A percentile compares a stretch with the other conserved stretches of the same genome.
phyloP scores from a whole-genome alignment of 2,113 vertebrate species.

The Cheilinus undulatus region DNA sequence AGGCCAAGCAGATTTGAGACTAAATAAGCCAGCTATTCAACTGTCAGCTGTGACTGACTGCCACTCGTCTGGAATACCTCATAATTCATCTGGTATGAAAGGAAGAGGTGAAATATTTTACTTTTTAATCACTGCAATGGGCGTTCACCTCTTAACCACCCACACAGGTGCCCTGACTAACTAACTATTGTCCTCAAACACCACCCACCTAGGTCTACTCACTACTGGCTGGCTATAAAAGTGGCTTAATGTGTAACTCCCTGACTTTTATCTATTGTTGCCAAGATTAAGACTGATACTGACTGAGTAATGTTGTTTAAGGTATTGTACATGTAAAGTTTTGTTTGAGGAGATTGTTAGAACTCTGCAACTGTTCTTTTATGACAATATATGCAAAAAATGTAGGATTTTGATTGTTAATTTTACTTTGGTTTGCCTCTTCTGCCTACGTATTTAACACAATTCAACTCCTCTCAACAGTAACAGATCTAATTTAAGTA shows the following conservation, averaged over 20 bases:
- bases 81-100: conserved; percentile 65
- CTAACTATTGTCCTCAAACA: conserved; percentile 43
- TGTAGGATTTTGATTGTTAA: neutral
- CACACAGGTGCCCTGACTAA: conserved; percentile 59
- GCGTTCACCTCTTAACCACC: conserved; percentile 73
- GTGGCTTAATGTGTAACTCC: conserved; percentile 70
- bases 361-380: neutral
- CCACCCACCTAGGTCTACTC: conserved; percentile 49
- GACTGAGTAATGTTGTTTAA: neutral
- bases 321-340: too few species aligned
- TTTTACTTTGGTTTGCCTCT: neutral
- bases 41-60: conserved; percentile 71
- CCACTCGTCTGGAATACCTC: conserved; percentile 54
- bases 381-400: neutral
- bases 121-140: conserved; percentile 48
- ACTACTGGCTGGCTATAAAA: conserved; percentile 57
- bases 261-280: conserved; percentile 43
- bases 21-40: conserved; percentile 70
- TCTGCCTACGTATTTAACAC: neutral
- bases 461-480: too few species aligned
- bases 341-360: conserved; percentile 7
- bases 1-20: conserved; percentile 30
- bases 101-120: conserved; percentile 55
- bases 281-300: conserved; percentile 25
- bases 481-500: too few species aligned